Percentiles rank a stretch among this genome's conserved stretches.
Conservation (phyloP, 1,140 invertebrate species). For the Macrotrachela quadricornifera region DNA sequence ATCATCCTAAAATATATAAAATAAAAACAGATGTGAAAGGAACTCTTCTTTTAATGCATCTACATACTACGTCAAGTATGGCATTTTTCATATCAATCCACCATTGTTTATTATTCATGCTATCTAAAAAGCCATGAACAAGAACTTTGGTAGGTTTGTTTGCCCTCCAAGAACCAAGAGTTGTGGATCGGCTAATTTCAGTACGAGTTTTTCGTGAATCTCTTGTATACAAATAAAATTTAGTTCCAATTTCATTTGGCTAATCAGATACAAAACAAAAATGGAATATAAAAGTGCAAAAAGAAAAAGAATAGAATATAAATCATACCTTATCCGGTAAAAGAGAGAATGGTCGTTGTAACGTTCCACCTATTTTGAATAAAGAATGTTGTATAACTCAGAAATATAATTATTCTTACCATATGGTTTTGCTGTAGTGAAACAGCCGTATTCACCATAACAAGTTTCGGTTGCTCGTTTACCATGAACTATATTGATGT, state of each 20-base stretch:
- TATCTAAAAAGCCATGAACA: conserved; percentile 65
- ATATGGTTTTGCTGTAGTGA: conserved; percentile 3
- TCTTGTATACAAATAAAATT: conserved; percentile 1
- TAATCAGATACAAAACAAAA: too few relatives aligned
- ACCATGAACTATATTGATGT: too few relatives aligned
- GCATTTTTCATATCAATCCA: conserved; percentile 16
- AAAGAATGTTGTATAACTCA: too few relatives aligned
- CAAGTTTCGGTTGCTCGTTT: too few relatives aligned
- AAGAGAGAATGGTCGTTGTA: conserved; percentile 6
- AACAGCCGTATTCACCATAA: conserved; percentile 5
- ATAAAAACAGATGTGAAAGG: not conserved
- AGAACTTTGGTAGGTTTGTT: conserved; percentile 48
- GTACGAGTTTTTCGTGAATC: not conserved
- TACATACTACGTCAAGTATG: conserved; percentile 13
- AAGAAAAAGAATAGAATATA: too few relatives aligned
- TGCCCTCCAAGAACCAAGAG: conserved; percentile 33
- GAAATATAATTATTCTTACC: too few relatives aligned
- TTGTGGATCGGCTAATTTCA: not conserved
- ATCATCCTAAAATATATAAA: not conserved
- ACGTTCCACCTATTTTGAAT: too few relatives aligned
- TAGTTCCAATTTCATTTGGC: not conserved
- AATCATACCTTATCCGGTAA: not conserved
- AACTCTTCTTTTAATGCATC: not conserved
- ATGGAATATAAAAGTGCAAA: too few relatives aligned
- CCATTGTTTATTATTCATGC: conserved; percentile 12